These are phyloP conservation scores for Camponotus floridanus DNA, from an alignment of 1,140 invertebrate species.

Conservation along the genomic window DNA sequence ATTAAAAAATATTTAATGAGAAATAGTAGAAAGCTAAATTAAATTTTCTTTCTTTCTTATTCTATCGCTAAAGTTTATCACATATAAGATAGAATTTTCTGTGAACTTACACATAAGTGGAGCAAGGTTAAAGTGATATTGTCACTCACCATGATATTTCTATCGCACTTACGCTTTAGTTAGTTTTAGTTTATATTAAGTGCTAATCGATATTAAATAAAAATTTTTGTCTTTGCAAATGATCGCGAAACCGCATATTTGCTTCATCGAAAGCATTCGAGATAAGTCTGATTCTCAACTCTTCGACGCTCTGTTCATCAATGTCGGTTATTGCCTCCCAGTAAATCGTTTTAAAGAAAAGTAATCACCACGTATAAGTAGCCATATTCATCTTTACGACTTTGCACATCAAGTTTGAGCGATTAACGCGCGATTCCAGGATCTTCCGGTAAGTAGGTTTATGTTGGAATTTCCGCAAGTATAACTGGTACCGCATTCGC, in stretches of 20 bases:
- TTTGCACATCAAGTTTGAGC: constrained; percentile 34
- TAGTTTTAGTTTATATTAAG: background rate
- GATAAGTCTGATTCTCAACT: background rate
- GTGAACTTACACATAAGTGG: constrained; percentile 55
- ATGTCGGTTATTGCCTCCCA: constrained; percentile 30
- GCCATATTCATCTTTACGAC: constrained; percentile 35
- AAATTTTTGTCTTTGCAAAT: constrained; percentile 41
- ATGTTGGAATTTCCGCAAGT: constrained; percentile 44
- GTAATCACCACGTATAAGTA: constrained; percentile 14
- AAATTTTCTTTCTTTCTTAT: background rate
- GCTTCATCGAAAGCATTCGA: constrained; percentile 8
- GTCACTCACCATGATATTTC: constrained; percentile 26
- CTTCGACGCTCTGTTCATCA: background rate
- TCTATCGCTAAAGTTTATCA: constrained; percentile 25
- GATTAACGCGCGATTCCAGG: constrained; percentile 51
- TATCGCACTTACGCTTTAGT: constrained; percentile 52
- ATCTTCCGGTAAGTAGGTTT: constrained; percentile 59
- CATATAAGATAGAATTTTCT: constrained; percentile 40
- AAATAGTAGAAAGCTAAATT: background rate
- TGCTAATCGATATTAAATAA: background rate
- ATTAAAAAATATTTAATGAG: background rate
- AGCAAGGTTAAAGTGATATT: constrained; percentile 75
- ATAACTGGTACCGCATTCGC: constrained; percentile 40
- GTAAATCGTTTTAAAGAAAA: constrained; percentile 3
- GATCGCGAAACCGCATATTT: constrained; percentile 12